Evolutionary conservation across 2,797 vertebrate genomes (phyloP).

Genomic region (Malacoctenus gilli): DNA sequence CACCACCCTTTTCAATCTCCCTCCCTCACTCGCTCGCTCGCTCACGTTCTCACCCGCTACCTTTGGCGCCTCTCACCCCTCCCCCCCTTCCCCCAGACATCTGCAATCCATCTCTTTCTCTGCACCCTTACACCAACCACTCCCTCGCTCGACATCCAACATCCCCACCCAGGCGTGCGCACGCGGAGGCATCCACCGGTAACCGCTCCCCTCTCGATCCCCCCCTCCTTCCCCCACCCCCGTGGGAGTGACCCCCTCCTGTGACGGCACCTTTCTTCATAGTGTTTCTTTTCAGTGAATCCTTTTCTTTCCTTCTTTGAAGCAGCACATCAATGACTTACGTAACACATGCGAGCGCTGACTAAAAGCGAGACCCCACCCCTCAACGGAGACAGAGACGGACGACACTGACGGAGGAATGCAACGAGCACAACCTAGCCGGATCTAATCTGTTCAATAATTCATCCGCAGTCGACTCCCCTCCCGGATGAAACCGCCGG

Average conservation of each 20-base stretch:
- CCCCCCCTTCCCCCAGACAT: slow-evolving; percentile 57
- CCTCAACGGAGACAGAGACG: slow-evolving; percentile 38
- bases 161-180: slow-evolving; percentile 18
- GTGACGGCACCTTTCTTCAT: slow-evolving; percentile 12
- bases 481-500: slow-evolving; percentile 22
- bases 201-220: background rate
- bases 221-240: background rate
- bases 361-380: slow-evolving; percentile 42
- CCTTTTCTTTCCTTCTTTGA: slow-evolving; percentile 2
- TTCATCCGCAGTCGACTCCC: slow-evolving; percentile 46
- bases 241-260: slow-evolving; percentile 4
- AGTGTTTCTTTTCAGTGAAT: slow-evolving; percentile 17
- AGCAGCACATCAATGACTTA: slow-evolving; percentile 36
- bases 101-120: slow-evolving; percentile 62
- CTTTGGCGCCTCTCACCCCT: slow-evolving; percentile 37
- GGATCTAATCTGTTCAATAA: slow-evolving; percentile 59
- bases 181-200: slow-evolving; percentile 9
- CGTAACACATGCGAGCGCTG: slow-evolving; percentile 38
- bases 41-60: slow-evolving; percentile 40
- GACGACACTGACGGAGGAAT: slow-evolving; percentile 35
- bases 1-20: slow-evolving; percentile 37
- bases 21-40: slow-evolving; percentile 44
- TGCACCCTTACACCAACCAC: slow-evolving; percentile 67
- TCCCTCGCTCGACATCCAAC: slow-evolving; percentile 57
- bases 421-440: slow-evolving; percentile 28